A percentile compares a stretch with the other conserved stretches of the same genome.
Evolutionary conservation across 1,140 invertebrate genomes (phyloP).

Genomic region (Drosophila ficusphila): DNA sequence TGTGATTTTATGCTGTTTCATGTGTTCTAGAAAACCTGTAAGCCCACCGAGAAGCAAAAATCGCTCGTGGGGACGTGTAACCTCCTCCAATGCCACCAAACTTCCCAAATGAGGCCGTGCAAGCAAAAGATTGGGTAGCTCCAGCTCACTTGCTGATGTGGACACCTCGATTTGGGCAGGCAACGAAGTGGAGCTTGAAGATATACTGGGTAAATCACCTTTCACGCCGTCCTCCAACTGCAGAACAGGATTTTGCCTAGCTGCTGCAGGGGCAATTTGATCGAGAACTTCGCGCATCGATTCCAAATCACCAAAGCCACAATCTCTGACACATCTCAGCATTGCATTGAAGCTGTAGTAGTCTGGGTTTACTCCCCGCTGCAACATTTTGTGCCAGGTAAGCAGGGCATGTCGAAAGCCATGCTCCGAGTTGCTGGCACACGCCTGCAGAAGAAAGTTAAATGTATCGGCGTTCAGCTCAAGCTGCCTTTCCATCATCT

Average conservation of each 20-base stretch:
- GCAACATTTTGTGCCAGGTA: conserved; percentile 93
- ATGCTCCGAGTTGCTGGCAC: conserved; percentile 90
- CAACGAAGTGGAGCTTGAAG: not conserved
- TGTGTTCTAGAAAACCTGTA: conserved; percentile 89
- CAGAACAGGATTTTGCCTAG: not conserved
- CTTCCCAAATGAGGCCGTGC: conserved; percentile 85
- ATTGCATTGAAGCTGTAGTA: conserved; percentile 92
- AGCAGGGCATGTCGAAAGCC: conserved; percentile 92
- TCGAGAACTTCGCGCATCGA: conserved; percentile 85
- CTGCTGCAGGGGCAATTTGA: conserved; percentile 39
- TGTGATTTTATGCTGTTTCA: conserved; percentile 87
- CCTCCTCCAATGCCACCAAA: conserved; percentile 86
- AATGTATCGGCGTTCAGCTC: conserved; percentile 89
- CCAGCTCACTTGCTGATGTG: conserved; percentile 17
- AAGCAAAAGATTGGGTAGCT: conserved; percentile 87
- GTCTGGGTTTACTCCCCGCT: conserved; percentile 87
- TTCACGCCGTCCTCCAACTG: not conserved
- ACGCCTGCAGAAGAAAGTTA: conserved; percentile 92
- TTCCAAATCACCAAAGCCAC: conserved; percentile 89
- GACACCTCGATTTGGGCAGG: conserved; percentile 31
- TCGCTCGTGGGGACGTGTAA: conserved; percentile 87
- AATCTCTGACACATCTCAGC: conserved; percentile 91
- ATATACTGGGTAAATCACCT: not conserved
- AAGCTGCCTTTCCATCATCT: conserved; percentile 90
- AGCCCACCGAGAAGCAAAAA: conserved; percentile 93